These are phyloP conservation scores for Priocnemis perturbator DNA, from an alignment of 2,888 invertebrate genomes.

Conservation along the genomic window DNA sequence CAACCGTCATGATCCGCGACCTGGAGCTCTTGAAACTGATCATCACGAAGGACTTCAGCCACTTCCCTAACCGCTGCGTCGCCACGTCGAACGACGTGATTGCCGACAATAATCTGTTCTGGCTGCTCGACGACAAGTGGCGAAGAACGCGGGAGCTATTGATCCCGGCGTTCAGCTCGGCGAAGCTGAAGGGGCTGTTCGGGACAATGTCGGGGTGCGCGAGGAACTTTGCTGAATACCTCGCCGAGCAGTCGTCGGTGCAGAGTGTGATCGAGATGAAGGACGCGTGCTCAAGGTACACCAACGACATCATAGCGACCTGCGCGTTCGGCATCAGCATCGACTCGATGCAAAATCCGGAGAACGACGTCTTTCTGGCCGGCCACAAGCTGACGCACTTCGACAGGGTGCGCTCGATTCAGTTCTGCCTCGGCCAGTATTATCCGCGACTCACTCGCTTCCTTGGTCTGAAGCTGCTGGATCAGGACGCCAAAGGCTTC, in stretches of 20 bases:
- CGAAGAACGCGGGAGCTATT: constrained; percentile 76
- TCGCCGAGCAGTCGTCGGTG: not conserved
- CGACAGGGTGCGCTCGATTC: constrained; percentile 75
- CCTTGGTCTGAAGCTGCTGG: no score
- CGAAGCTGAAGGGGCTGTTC: constrained; percentile 77
- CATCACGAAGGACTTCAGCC: not conserved
- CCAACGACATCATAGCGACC: constrained; percentile 66
- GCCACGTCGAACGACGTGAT: constrained; percentile 41
- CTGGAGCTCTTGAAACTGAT: not conserved
- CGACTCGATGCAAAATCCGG: constrained; percentile 49
- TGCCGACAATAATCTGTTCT: constrained; percentile 44
- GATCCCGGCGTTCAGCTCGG: constrained; percentile 78
- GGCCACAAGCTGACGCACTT: constrained; percentile 76
- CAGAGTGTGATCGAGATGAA: not conserved
- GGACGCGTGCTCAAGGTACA: constrained; percentile 31
- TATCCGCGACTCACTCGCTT: no score
- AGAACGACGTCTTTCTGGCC: constrained; percentile 74
- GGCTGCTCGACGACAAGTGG: constrained; percentile 74
- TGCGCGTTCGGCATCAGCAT: constrained; percentile 55
- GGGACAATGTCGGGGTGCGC: constrained; percentile 72
- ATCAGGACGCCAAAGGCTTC: no score
- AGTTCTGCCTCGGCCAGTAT: constrained; percentile 9
- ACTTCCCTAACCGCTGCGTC: constrained; percentile 28
- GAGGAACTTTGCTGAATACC: constrained; percentile 23
- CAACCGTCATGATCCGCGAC: constrained; percentile 49